phyloP scores from a whole-genome alignment of 2,888 invertebrate genomes.

The Folsomia manolachei region DNA sequence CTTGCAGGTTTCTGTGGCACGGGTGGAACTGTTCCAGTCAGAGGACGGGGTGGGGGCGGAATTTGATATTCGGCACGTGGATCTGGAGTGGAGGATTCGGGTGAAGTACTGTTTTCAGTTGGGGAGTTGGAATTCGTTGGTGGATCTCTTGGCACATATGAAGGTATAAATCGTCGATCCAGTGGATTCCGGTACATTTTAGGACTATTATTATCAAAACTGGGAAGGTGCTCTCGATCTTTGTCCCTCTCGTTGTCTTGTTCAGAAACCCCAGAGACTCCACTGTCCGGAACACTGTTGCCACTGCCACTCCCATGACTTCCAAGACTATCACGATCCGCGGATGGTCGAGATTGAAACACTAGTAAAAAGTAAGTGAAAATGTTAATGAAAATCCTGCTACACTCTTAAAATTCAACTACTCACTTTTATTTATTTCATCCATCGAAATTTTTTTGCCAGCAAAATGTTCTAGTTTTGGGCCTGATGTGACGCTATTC shows the following conservation, averaged over 20 bases:
- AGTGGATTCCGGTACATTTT: conserved; percentile 26
- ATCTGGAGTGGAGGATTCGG: not conserved
- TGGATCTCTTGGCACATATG: conserved; percentile 26
- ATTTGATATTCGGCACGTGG: conserved; percentile 22
- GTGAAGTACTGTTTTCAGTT: too few species aligned
- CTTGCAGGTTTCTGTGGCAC: conserved; percentile 15
- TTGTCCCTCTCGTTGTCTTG: conserved; percentile 16
- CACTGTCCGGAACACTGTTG: conserved; percentile 18
- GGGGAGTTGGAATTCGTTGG: too few species aligned
- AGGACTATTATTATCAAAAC: conserved; percentile 5
- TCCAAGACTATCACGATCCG: conserved; percentile 25
- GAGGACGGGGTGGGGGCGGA: conserved; percentile 38
- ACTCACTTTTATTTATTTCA: not conserved
- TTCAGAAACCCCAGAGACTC: conserved; percentile 19
- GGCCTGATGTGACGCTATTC: not conserved
- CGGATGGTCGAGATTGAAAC: not conserved
- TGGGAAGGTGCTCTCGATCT: not conserved
- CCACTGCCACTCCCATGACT: conserved; percentile 19
- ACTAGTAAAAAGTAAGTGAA: not conserved
- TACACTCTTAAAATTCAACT: not conserved
- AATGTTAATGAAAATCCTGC: not conserved
- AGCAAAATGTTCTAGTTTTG: not conserved
- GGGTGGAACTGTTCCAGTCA: conserved; percentile 13
- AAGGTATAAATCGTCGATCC: conserved; percentile 25
- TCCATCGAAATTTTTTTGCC: not conserved